Evolutionary conservation across 2,113 vertebrate genomes (phyloP), one percentile per base, ranked within the genome.

Genomic region (Chionis minor): DNA sequence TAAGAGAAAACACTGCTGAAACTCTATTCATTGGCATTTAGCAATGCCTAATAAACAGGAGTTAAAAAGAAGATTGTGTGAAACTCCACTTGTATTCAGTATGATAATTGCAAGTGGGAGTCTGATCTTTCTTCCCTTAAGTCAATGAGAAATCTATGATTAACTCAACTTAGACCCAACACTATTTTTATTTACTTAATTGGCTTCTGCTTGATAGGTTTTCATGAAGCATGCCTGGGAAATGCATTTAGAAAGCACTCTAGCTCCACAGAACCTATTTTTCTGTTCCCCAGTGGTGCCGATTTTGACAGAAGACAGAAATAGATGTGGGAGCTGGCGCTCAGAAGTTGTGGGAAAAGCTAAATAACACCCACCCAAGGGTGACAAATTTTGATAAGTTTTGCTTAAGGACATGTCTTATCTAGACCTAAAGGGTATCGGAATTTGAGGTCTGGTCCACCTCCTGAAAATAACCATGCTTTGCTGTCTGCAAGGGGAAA

Each of bases 161-260:
- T 87, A 94, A 88, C 59, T 63, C 72, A 56, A 45, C 69, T 84
- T 40, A 72, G 61, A 83, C n/a, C 28, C 33, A 70, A 58, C 58
- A 71, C 75, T 70, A 75, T 80, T 93, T 85, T 91, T 74, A 62
- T 95, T 93, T 96, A 86, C 77, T 49, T 82, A 86, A 71, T 62
- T 89, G 47, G 14, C 61, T 86, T 23, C 65, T 81, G 70, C 61
- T 66, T 42, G 56, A 35, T 56, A 30, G 14, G 40, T 75, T 91
- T 74, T 52, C 66, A 33, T 61, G 77, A 61, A 66, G 19, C 42
- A 9, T 86, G 56, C 69, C 77, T 66, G 47, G 28, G 33, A 90
- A 79, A 33, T 45, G 35, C 72, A 19, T 66, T 96, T 61, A 55
- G 40, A 86, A 91, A 91, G 45, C 40, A 32, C 27, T 88, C 33